These are phyloP conservation scores for Xestobium rufovillosum DNA, from an alignment of 2,888 invertebrate species.

Conservation along the genomic window DNA sequence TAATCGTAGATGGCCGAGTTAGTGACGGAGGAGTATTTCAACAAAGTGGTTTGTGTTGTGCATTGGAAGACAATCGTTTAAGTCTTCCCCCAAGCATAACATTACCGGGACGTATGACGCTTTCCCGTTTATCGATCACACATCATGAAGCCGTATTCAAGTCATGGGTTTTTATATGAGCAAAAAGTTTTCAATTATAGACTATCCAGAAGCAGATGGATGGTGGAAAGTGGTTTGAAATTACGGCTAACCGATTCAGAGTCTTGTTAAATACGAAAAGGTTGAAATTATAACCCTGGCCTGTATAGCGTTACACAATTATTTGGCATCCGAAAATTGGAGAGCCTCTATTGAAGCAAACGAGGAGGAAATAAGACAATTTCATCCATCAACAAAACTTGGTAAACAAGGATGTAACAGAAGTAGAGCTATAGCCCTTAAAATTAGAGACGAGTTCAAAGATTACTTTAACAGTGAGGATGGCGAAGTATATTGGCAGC, in stretches of 20 bases:
- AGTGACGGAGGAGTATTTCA: constrained; percentile 15
- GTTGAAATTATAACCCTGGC: constrained; percentile 11
- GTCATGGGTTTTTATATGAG: constrained; percentile 6
- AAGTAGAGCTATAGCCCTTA: too few species aligned
- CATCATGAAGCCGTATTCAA: constrained; percentile 13
- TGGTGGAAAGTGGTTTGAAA: constrained; percentile 10
- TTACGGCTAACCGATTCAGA: constrained; percentile 9
- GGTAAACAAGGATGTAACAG: too few species aligned
- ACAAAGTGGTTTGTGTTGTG: constrained; percentile 8
- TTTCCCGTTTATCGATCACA: constrained; percentile 9
- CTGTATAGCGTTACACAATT: constrained; percentile 11
- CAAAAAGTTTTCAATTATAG: constrained; percentile 14
- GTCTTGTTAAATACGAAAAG: constrained; percentile 11
- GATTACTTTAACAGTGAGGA: too few species aligned
- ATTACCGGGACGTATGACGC: constrained; percentile 10
- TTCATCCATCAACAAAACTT: too few species aligned
- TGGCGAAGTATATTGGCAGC: too few species aligned
- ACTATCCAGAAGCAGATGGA: constrained; percentile 8
- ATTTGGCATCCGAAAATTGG: constrained; percentile 8
- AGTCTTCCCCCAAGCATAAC: constrained; percentile 9
- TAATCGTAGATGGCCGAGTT: constrained; percentile 15
- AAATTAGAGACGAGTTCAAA: too few species aligned
- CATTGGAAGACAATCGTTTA: constrained; percentile 10
- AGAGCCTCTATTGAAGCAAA: too few species aligned
- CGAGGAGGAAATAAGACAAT: too few species aligned